Evolutionary conservation across 35 echinoderm and acorn worm genomes (phyloP), one percentile per base, ranked within the genome.

Genomic region (Holothuria glaberrima): DNA sequence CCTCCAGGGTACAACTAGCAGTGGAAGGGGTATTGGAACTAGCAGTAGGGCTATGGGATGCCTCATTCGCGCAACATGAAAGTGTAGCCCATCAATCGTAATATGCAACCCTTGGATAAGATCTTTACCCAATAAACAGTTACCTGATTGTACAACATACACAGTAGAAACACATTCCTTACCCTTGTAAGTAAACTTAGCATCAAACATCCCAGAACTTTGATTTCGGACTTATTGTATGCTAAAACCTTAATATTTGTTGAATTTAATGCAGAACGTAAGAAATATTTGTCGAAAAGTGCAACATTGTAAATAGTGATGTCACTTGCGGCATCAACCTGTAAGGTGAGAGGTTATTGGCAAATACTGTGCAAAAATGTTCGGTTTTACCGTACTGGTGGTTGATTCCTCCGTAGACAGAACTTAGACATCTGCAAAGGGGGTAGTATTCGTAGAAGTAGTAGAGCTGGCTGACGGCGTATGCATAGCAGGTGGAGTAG

Each of bases 221-320:
- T 30, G 30, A 88, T 73, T 26, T 20, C 12, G 10, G 62, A n/a
- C 28, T 73, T 28, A 32, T 68, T 71, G 52, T 76, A 76, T 22
- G 12, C 44, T 9, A 41, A 19, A 9, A 89, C 22, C 22, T 59
- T 54, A 1, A 41, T 60, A 16, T 24, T 59, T 24, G 29, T 26
- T 4, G 46, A 24, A 20, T 45, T 27, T 44, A 88, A 24, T 22
- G 86, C 67, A 26, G 45, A 41, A 24, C 46, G 30, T 0, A 58
- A 13, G 59, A 88, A 88, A 88, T 88, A 50, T 58, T 24, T 71
- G 57, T 88, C 44, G 21, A 71, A 57, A n/a, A 88, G 26, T 29
- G 26, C 31, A 30, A 4, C 30, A 32, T 35, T 68, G 26, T 74
- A 30, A 28, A 88, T 25, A 48, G 64, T 72, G 46, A 88, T 45